Conservation (phyloP, 2,888 invertebrate species). For the Tiliacea aurago region DNA sequence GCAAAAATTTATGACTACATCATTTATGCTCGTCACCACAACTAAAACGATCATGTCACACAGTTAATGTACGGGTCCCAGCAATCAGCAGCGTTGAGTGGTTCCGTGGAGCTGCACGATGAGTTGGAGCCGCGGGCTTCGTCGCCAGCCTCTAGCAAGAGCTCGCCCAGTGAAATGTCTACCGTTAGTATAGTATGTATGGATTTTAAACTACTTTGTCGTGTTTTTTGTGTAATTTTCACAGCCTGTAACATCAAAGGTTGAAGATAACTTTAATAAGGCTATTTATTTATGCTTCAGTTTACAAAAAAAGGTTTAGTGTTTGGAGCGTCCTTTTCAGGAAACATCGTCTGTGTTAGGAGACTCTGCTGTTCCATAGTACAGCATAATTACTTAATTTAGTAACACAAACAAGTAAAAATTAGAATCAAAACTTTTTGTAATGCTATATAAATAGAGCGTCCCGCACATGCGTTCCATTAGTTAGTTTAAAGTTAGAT, state of each 20-base stretch:
- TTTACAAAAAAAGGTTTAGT: no score
- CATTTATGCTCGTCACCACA: background rate
- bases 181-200: slow-evolving; percentile 90
- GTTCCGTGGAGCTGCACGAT: slow-evolving; percentile 85
- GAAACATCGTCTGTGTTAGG: no score
- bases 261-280: background rate
- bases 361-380: no score
- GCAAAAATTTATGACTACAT: background rate
- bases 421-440: no score
- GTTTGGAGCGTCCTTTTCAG: no score
- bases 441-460: no score
- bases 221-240: background rate
- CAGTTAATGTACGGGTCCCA: slow-evolving; percentile 87
- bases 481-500: no score
- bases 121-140: slow-evolving; percentile 92
- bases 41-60: background rate
- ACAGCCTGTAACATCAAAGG: background rate
- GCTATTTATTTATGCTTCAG: no score
- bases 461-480: no score
- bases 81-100: slow-evolving; percentile 84
- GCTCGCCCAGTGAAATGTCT: slow-evolving; percentile 95
- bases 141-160: slow-evolving; percentile 95
- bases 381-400: no score
- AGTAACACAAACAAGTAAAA: no score
- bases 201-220: background rate